Conservation (phyloP, 2,797 vertebrate genomes). For the Phrynocephalus vlangalii region DNA sequence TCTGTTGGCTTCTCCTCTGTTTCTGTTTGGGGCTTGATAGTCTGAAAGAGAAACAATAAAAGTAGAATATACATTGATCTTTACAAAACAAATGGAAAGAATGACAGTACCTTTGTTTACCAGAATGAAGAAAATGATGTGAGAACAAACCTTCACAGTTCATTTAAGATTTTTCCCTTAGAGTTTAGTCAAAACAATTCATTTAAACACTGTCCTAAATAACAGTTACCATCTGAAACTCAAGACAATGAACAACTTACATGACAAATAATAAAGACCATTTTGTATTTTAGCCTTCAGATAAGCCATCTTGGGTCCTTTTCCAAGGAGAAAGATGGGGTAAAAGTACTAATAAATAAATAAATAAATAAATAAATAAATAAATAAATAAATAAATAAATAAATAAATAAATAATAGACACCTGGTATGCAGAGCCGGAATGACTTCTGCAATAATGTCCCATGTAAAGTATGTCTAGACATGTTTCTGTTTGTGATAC, state of each 20-base stretch:
- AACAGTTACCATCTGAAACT: neutral
- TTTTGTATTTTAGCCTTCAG: constrained; percentile 31
- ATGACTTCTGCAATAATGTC: constrained; percentile 36
- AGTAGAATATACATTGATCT: constrained; percentile 52
- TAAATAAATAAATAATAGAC: neutral
- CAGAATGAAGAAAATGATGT: constrained; percentile 29
- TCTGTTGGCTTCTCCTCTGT: constrained; percentile 86
- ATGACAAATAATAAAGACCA: constrained; percentile 23
- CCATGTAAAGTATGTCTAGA: constrained; percentile 41
- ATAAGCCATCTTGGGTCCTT: neutral
- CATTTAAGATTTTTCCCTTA: no score
- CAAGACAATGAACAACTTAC: constrained; percentile 32
- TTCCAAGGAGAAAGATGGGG: no score
- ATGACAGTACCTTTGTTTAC: neutral
- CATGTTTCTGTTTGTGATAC: constrained; percentile 22
- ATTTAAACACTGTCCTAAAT: constrained; percentile 25
- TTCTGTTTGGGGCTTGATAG: constrained; percentile 90
- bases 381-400: no score
- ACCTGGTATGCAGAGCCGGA: constrained; percentile 17
- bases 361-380: no score
- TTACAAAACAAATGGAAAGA: constrained; percentile 51
- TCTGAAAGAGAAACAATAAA: constrained; percentile 78
- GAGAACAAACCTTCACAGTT: constrained; percentile 10
- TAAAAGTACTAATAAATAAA: no score
- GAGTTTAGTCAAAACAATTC: constrained; percentile 24